These are phyloP conservation scores for Sericinus montela DNA, from an alignment of 2,888 invertebrate species.

Conservation along the genomic window DNA sequence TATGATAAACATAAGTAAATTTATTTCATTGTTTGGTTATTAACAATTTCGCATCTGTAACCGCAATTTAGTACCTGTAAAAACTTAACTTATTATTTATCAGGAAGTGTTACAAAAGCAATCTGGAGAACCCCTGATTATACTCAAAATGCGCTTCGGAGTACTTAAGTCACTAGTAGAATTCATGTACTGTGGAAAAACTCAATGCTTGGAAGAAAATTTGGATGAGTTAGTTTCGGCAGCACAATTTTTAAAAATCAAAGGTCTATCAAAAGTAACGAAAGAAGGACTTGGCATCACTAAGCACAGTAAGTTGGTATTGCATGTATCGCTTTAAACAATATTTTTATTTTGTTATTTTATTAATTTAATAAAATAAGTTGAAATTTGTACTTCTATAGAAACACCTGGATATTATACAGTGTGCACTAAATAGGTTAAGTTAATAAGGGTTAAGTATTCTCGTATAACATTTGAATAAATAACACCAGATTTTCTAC, in stretches of 20 bases:
- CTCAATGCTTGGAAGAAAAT: slow-evolving; percentile 83
- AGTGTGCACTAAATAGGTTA: too few species aligned
- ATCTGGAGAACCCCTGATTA: slow-evolving; percentile 77
- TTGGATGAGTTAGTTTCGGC: slow-evolving; percentile 84
- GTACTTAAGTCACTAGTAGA: slow-evolving; percentile 85
- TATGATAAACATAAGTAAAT: neutral
- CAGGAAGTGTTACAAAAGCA: slow-evolving; percentile 81
- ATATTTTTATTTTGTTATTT: too few species aligned
- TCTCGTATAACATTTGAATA: too few species aligned
- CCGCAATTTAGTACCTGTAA: too few species aligned
- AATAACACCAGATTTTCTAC: too few species aligned
- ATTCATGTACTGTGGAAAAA: slow-evolving; percentile 89
- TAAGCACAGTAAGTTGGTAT: slow-evolving; percentile 54
- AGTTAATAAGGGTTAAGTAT: too few species aligned
- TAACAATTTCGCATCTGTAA: neutral
- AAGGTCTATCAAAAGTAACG: slow-evolving; percentile 78
- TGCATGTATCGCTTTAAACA: neutral
- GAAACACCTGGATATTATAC: too few species aligned
- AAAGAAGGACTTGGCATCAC: slow-evolving; percentile 70
- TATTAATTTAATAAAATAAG: too few species aligned
- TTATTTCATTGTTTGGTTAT: neutral
- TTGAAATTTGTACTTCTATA: too few species aligned
- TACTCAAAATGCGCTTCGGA: slow-evolving; percentile 84
- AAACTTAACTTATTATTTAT: slow-evolving; percentile 17
- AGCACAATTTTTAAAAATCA: slow-evolving; percentile 84